Percentiles rank a stretch among this genome's conserved stretches.
phyloP scores from a whole-genome alignment of 2,113 vertebrate genomes.

The Calidris pugnax region DNA sequence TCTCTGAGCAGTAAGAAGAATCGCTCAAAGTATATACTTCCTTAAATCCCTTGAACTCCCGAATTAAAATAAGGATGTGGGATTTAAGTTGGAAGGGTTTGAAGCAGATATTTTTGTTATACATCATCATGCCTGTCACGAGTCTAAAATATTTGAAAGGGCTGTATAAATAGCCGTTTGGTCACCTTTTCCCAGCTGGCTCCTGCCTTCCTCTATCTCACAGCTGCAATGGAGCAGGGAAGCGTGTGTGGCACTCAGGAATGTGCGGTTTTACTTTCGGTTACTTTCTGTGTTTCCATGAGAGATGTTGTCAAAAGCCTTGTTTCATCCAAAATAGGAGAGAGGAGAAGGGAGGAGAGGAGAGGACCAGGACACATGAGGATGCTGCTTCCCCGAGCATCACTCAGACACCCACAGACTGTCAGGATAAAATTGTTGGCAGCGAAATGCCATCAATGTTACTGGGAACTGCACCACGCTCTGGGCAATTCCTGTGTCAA shows the following conservation, averaged over 20 bases:
- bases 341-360: background rate
- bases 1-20: fast-evolving
- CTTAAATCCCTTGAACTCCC: conserved; percentile 16
- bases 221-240: background rate
- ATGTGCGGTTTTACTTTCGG: fast-evolving
- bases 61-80: conserved; percentile 36
- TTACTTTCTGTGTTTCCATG: background rate
- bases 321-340: background rate
- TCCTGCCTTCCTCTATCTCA: background rate
- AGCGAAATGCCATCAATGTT: fast-evolving
- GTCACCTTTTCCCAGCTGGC: conserved; percentile 28
- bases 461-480: background rate
- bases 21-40: background rate
- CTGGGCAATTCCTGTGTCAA: background rate
- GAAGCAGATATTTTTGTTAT: conserved; percentile 43
- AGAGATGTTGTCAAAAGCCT: background rate
- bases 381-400: background rate
- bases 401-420: background rate
- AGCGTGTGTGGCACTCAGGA: fast-evolving
- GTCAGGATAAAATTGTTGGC: background rate
- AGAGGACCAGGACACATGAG: fast-evolving
- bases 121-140: background rate
- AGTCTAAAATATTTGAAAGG: conserved; percentile 51
- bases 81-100: conserved; percentile 21
- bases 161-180: background rate